Evolutionary conservation across 2,113 vertebrate species (phyloP).

Genomic region (Micromys minutus): DNA sequence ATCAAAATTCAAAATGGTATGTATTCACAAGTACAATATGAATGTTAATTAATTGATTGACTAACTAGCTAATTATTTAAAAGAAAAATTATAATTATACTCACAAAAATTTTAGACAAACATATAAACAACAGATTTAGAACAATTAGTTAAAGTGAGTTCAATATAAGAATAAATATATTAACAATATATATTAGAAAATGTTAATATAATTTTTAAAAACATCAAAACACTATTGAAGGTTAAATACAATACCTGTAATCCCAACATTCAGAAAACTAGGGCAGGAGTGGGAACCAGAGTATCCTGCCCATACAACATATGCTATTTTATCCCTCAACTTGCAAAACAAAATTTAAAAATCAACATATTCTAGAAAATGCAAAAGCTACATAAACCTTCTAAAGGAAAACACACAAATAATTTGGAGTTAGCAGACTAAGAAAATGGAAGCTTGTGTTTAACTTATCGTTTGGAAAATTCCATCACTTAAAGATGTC

Average conservation of each 20-base stretch:
- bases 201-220: not conserved
- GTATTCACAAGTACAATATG: not conserved
- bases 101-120: not conserved
- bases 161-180: conserved; percentile 16
- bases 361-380: not conserved
- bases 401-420: not conserved
- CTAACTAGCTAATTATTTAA: not conserved
- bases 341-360: not conserved
- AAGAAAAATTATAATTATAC: not conserved
- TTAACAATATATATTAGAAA: not conserved
- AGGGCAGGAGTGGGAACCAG: not conserved
- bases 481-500: not conserved
- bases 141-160: not conserved
- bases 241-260: not conserved
- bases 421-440: not conserved
- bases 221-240: not conserved
- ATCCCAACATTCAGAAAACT: not conserved
- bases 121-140: conserved; percentile 33
- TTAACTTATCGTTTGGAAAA: not conserved
- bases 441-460: not conserved
- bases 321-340: not conserved
- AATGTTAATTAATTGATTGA: not conserved
- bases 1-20: not conserved
- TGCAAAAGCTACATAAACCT: not conserved
- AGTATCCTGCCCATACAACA: not conserved